These are phyloP conservation scores for Lagenorhynchus albirostris DNA, from an alignment of 2,113 vertebrate species.

Conservation along the genomic window DNA sequence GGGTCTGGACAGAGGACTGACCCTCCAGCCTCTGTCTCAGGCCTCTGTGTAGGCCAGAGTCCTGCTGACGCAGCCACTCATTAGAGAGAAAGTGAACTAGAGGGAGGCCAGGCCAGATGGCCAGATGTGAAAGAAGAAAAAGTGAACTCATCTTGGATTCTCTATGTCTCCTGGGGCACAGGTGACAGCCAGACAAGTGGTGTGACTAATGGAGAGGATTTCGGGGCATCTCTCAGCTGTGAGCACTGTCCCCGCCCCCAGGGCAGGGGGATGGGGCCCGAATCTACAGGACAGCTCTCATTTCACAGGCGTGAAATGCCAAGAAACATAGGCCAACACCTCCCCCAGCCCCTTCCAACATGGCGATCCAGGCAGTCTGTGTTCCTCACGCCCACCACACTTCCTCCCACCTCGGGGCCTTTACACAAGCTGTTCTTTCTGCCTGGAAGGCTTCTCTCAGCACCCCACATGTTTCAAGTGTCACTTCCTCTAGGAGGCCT, in stretches of 20 bases:
- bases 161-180: not conserved
- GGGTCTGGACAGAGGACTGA: not conserved
- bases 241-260: too few species aligned
- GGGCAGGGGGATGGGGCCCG: too few species aligned
- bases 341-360: not conserved
- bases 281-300: not conserved
- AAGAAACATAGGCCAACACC: not conserved
- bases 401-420: not conserved
- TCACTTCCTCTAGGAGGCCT: not conserved
- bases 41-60: not conserved
- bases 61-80: not conserved
- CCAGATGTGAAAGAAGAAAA: slow-evolving; percentile 1
- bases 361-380: not conserved
- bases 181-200: not conserved
- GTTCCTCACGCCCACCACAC: not conserved
- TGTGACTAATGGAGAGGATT: not conserved
- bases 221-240: not conserved
- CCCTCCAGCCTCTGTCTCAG: not conserved
- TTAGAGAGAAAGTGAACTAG: not conserved
- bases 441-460: not conserved
- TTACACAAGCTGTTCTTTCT: not conserved
- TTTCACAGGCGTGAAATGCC: not conserved
- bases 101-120: not conserved
- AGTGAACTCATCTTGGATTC: slow-evolving; percentile 20
- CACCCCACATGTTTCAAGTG: not conserved